Base-by-base conservation (phyloP, 1,140 invertebrate species). In the Scaptomyza montana region DNA sequence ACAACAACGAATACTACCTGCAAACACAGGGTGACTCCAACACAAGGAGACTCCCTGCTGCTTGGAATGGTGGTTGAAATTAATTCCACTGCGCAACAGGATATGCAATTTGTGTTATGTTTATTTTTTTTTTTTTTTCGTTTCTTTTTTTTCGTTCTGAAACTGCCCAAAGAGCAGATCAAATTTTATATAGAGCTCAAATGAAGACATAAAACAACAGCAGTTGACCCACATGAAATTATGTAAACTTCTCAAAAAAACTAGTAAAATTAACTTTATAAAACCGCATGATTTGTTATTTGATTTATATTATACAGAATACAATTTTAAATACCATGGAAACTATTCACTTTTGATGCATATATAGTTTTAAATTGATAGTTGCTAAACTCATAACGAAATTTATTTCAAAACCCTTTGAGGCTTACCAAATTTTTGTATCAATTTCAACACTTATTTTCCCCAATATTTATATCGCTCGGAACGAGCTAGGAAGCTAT, bases 1-100 rank as follows among this genome's bases (percentile, higher is more conserved):
- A 21, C 13, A 30, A 25, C 16, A 43, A 43, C 10, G 12, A 41
- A 10, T 43, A 43, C 39, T n/a, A 39, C 28, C 9, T 47, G 21
- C 50, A 36, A 41, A 0, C 60, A 70, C 67, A 77, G 70, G 74
- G 70, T 55, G 73, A 72, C 62, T 66, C 45, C n/a, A 25, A 19
- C 36, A 36, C 51, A 50, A 60, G 82, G 55, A 60, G 82, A 82
- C 82, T 66, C 77, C 82, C 82, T 78, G 82, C 72, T 73, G 82
- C 43, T 67, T 30, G 33, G 63, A 36, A 54, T 60, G 77, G 77
- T 87, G 82, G 78, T 87, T 87, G 80, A 86, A 86, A 87, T 75
- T 78, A 67, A 87, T 86, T 87, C 77, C 61, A 78, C 45, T 57
- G 67, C 78, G 82, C 82, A 87, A 87, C 82, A 87, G 82, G 84